Evolutionary conservation across 2,797 vertebrate species (phyloP), one percentile per base, ranked within the genome.

Genomic region (Melanotaenia nigrans): DNA sequence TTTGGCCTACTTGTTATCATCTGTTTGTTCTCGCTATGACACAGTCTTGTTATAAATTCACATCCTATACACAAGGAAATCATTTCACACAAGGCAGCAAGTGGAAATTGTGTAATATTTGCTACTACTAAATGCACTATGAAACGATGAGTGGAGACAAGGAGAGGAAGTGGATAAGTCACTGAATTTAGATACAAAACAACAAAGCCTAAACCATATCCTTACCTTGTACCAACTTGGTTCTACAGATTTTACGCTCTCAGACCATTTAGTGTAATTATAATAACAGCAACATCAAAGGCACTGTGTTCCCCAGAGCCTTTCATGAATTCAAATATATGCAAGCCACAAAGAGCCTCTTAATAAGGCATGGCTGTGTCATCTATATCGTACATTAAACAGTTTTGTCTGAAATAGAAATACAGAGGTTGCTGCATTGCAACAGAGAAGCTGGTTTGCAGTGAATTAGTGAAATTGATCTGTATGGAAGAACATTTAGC

Each of bases 261-360:
- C 49, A 51, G 24, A 51, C 20, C 8, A 3, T 75, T 55, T 54
- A 40, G 22, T 14, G 28, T 42, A 69, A 61, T 72, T 14, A 62
- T 56, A 82, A 61, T 65, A 56, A 68, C 42, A 10, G 8, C 16
- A 56, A 60, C 57, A 71, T 72, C 68, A 78, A 65, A 64, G 65
- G 36, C 42, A 20, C 4, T 38, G 24, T 7, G 38, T n/a, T 70
- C 74, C 62, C 51, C 1, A n/a, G 53, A 69, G 71, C 14, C 5
- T 2, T 57, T 60, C 30, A 8, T 8, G 20, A 32, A 67, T 73
- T 42, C 14, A 25, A 66, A 77, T 67, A 57, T 58, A 58, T 72
- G 51, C 68, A 74, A 65, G 24, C 33, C 16, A 22, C 61, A 53
- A 56, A 59, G 6, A 65, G 40, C 66, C 61, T 38, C 33, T 58